A percentile compares a stretch with the other conserved stretches of the same genome.
Evolutionary conservation across 2,888 invertebrate species (phyloP).

Genomic region (Calliphora vomitoria): DNA sequence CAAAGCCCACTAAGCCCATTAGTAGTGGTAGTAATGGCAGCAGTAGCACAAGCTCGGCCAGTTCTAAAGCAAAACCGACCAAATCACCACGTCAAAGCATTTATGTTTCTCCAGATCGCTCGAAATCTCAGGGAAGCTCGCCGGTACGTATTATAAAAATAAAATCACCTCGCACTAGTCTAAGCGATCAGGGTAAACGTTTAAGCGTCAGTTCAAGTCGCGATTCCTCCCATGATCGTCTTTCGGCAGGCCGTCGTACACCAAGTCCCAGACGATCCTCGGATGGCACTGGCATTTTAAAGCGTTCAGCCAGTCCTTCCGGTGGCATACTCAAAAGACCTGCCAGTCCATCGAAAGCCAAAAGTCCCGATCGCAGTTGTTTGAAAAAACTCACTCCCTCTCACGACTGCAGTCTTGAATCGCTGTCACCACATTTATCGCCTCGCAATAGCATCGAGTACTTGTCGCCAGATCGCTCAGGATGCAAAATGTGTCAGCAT

Average conservation of each 20-base stretch:
- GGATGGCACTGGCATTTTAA: constrained; percentile 83
- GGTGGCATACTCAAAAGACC: constrained; percentile 82
- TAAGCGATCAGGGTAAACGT: constrained; percentile 85
- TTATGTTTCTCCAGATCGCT: constrained; percentile 86
- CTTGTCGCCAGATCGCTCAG: constrained; percentile 82
- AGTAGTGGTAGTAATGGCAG: constrained; percentile 74
- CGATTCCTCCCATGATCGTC: constrained; percentile 83
- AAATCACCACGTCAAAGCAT: constrained; percentile 86
- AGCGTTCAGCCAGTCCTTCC: constrained; percentile 81
- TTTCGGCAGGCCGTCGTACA: constrained; percentile 81
- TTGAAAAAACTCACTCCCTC: constrained; percentile 82
- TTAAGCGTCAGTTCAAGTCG: constrained; percentile 82
- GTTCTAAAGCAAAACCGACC: constrained; percentile 78
- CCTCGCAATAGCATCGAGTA: constrained; percentile 83
- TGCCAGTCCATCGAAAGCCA: constrained; percentile 83
- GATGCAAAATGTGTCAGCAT: constrained; percentile 79
- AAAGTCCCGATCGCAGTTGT: constrained; percentile 84
- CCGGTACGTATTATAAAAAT: constrained; percentile 85
- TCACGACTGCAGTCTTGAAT: constrained; percentile 82
- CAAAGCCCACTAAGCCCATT: constrained; percentile 65
- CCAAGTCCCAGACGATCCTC: constrained; percentile 83
- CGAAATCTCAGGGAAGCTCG: constrained; percentile 83
- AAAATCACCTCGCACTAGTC: constrained; percentile 86
- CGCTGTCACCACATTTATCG: constrained; percentile 83
- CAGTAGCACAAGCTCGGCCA: constrained; percentile 75